These are phyloP conservation scores for Corvus cornix DNA, from an alignment of 2,113 vertebrate species.

Conservation along the genomic window DNA sequence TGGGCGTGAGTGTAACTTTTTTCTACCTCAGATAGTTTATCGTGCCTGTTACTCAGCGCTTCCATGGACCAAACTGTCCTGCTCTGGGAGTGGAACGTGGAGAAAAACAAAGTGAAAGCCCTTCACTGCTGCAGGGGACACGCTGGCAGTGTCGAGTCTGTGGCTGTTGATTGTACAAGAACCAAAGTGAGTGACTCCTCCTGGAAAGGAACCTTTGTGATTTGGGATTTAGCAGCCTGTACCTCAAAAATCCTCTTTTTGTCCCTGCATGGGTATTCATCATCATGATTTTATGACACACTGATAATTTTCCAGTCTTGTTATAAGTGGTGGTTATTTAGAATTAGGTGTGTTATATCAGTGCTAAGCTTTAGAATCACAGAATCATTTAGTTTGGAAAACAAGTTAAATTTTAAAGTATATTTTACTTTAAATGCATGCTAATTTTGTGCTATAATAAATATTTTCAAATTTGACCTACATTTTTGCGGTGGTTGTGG, in stretches of 20 bases:
- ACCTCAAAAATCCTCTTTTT: background rate
- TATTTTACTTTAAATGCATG: background rate
- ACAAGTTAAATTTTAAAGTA: background rate
- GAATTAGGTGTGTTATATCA: background rate
- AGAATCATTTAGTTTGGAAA: background rate
- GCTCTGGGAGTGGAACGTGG: conserved; percentile 95
- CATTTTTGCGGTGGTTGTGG: background rate
- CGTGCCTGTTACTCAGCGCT: conserved; percentile 87
- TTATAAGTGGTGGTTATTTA: background rate
- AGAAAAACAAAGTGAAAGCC: conserved; percentile 89
- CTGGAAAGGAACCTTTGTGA: background rate
- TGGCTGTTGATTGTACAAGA: conserved; percentile 84
- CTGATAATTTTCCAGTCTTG: background rate
- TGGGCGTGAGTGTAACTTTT: background rate
- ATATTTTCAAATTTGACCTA: background rate
- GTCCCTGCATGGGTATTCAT: background rate
- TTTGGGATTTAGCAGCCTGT: background rate
- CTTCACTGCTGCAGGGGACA: conserved; percentile 94
- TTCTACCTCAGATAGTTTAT: conserved; percentile 80
- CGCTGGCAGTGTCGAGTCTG: conserved; percentile 86
- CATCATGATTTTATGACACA: background rate
- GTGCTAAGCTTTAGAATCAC: background rate
- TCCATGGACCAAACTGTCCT: conserved; percentile 94
- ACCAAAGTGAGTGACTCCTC: conserved; percentile 80
- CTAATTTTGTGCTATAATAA: background rate